Conservation (phyloP, 1,140 invertebrate species). For the Anagrus nilaparvatae region DNA sequence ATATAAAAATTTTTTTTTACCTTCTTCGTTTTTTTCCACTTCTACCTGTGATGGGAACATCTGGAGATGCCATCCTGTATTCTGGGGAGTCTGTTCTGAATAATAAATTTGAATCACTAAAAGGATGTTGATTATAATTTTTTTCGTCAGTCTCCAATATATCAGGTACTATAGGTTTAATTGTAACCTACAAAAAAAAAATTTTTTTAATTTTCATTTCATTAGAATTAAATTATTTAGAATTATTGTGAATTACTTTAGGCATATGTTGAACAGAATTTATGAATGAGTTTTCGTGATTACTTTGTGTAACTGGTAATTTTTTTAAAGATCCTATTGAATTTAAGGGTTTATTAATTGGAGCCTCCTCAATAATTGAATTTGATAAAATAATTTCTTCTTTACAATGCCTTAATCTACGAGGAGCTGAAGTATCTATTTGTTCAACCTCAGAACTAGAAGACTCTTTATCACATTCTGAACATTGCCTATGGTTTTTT, state of each 20-base stretch:
- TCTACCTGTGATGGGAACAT: conserved; percentile 31
- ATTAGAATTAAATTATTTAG: conserved; percentile 7
- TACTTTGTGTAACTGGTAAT: too few relatives aligned
- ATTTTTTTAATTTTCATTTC: conserved; percentile 1
- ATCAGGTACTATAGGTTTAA: conserved; percentile 35
- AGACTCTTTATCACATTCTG: conserved; percentile 74
- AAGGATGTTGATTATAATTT: conserved; percentile 23
- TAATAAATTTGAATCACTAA: conserved; percentile 27
- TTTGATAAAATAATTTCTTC: conserved; percentile 33
- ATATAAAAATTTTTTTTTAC: conserved; percentile 15
- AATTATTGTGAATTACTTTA: too few relatives aligned
- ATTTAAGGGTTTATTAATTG: conserved; percentile 10
- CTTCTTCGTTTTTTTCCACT: conserved; percentile 38
- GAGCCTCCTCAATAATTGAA: conserved; percentile 6
- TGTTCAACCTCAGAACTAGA: conserved; percentile 64
- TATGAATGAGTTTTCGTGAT: too few relatives aligned
- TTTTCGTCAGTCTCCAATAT: conserved; percentile 21
- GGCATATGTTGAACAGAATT: too few relatives aligned
- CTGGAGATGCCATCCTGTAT: conserved; percentile 37
- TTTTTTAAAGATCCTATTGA: too few relatives aligned
- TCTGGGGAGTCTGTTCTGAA: conserved; percentile 37
- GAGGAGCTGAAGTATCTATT: conserved; percentile 65
- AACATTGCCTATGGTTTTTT: conserved; percentile 69
- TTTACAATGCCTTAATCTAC: conserved; percentile 64
- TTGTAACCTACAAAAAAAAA: conserved; percentile 28